Evolutionary conservation across 2,888 invertebrate species (phyloP), one percentile per base, ranked within the genome.

Genomic region (Abrostola tripartita): DNA sequence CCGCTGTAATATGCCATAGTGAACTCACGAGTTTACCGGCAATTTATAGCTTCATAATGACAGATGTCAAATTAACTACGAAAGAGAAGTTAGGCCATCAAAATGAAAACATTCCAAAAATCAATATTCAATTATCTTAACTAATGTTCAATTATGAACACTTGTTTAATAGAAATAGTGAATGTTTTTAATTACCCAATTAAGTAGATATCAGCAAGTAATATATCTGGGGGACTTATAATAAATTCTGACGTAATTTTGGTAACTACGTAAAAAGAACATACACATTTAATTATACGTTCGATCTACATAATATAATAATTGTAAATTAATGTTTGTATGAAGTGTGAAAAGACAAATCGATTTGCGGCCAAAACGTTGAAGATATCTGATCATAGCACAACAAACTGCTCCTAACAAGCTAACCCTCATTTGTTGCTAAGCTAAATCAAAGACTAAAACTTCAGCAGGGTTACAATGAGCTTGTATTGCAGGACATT

Each of bases 111-210:
- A 70, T 50, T 44, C 44, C 24, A n/a, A 11, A 47, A 52, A 55
- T 58, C 12, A 66, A 12, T 11, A 55, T 67, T 70, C 61, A 35
- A 73, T 70, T 73, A 68, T 47, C 47, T 41, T 35, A 40, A 60
- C 60, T n/a, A 40, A 40, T 67, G 57, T 68, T 54, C 73, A 61
- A 70, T 70, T 70, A 67, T 36, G 11, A 54, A 57, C 47, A 68
- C 56, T 38, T 50, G 59, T 72, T 56, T 60, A 36, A 60, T 44
- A 47, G 40, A 50, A 57, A 51, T 55, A 60, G 14, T 8, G 8
- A 36, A 36, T 60, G 41, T 72, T n/a, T n/a, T n/a, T n/a, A 57
- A 65, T 56, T 60, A 65, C 12, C 44, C 14, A 50, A 53, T 53
- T 59, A 59, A 41, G 6, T 36, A 47, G 36, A 66, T 37, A 38